Evolutionary conservation across 2,797 vertebrate genomes (phyloP), one percentile per base, ranked within the genome.

Genomic region (Hippoglossus hippoglossus): DNA sequence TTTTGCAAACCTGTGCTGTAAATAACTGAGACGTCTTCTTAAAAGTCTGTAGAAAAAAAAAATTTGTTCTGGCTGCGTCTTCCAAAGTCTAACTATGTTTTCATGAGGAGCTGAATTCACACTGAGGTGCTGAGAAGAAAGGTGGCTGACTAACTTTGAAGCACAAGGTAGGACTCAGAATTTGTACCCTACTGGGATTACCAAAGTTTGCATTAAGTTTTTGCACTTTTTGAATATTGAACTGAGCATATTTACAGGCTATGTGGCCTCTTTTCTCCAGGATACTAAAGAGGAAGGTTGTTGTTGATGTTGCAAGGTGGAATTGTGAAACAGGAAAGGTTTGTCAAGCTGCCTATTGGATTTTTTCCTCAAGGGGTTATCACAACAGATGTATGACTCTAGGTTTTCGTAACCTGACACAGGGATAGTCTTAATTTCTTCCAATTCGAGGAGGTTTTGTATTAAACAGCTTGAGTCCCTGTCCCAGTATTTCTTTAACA

Each of bases 1-100:
- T 77, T 44, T 73, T 78, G 39, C 71, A 58, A 62, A 44, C 71
- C 66, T 46, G 71, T 66, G 87, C 77, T 28, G 59, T 86, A 90
- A 90, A 90, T 90, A 90, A 82, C 77, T 36, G 44, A 73, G 67
- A 62, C 11, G 10, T 79, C 78, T 72, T 77, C 84, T 83, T 87
- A 77, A 84, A 75, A 84, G 83, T 56, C 60, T 50, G 51, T 25
- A 3, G 55, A 78, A 73, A 78, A 73, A 71, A 68, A 85, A 72
- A 71, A 65, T 66, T 65, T 71, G 59, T 57, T 71, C 66, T 64
- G 71, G 34, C 68, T 82, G 65, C 25, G 19, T 80, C 69, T 77
- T 72, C 62, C 56, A 57, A 75, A 77, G 72, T 77, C 73, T 31
- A 60, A 59, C 71, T 26, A 5, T 65, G 63, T 85, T 81, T 84